These are phyloP conservation scores for Chloebia gouldiae DNA, from an alignment of 2,113 vertebrate genomes.

Conservation along the genomic window DNA sequence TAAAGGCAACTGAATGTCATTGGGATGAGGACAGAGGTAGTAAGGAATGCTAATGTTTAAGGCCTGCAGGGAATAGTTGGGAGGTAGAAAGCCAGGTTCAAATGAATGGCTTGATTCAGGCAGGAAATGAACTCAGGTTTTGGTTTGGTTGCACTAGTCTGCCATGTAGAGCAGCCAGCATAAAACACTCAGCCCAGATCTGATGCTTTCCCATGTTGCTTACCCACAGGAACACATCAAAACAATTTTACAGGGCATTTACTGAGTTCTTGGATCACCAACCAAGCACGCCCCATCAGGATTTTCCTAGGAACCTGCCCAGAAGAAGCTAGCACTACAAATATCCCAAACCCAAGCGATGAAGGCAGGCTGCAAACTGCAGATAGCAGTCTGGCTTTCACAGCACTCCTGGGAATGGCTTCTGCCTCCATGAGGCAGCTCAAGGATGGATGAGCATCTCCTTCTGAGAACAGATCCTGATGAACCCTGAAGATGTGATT, in stretches of 20 bases:
- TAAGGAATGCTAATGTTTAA: not conserved
- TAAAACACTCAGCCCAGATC: not conserved
- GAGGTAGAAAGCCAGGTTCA: not conserved
- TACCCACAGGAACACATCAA: not conserved
- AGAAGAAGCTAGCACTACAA: not conserved
- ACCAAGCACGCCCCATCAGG: rapidly evolving
- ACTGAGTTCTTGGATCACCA: not conserved
- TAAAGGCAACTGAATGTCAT: not conserved
- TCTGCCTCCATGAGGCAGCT: not conserved
- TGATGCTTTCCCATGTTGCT: not conserved
- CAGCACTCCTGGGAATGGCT: not conserved
- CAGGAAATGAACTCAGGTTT: not conserved
- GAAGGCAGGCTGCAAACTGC: not conserved
- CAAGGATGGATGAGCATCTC: not conserved
- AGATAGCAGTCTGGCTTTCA: not conserved
- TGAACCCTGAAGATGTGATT: not conserved
- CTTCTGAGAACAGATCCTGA: not conserved
- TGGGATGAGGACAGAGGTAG: not conserved
- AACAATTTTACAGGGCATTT: not conserved
- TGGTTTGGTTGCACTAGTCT: not conserved
- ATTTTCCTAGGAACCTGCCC: not conserved
- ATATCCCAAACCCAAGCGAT: not conserved
- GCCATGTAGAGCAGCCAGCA: not conserved
- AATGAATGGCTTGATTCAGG: not conserved
- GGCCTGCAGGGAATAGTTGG: not conserved